Conservation (phyloP, 2,113 vertebrate species). For the Campylorhamphus procurvoides region DNA sequence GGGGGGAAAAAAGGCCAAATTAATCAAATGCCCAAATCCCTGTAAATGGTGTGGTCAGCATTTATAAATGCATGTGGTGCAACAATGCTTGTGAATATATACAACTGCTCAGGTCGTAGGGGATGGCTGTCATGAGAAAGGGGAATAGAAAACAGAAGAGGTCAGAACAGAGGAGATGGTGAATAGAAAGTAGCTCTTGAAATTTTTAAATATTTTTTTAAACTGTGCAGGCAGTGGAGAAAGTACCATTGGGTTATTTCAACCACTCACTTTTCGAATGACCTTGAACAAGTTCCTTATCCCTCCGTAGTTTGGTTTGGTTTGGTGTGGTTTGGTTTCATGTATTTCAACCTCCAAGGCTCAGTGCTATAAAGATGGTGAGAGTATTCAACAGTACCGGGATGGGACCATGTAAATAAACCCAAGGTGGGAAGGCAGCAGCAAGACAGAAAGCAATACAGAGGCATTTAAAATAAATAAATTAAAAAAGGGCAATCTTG, state of each 20-base stretch:
- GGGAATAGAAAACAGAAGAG: not conserved
- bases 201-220: not conserved
- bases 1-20: rapidly evolving
- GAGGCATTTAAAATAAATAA: not conserved
- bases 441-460: not conserved
- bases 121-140: not conserved
- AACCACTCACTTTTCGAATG: not conserved
- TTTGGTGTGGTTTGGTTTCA: rapidly evolving
- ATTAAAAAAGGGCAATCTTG: not conserved
- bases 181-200: not conserved
- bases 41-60: not conserved
- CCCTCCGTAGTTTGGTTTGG: rapidly evolving
- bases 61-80: not conserved
- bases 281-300: not conserved
- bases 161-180: not conserved
- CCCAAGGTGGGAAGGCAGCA: not conserved
- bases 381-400: not conserved
- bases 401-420: not conserved
- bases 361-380: not conserved
- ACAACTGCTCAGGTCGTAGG: not conserved
- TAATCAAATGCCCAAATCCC: not conserved
- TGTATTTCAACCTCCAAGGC: not conserved
- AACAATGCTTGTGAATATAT: not conserved
- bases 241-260: not conserved
- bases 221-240: not conserved